These are phyloP conservation scores for Stomatorhinus ivindoensis DNA, from an alignment of 2,113 vertebrate species.

Conservation along the genomic window DNA sequence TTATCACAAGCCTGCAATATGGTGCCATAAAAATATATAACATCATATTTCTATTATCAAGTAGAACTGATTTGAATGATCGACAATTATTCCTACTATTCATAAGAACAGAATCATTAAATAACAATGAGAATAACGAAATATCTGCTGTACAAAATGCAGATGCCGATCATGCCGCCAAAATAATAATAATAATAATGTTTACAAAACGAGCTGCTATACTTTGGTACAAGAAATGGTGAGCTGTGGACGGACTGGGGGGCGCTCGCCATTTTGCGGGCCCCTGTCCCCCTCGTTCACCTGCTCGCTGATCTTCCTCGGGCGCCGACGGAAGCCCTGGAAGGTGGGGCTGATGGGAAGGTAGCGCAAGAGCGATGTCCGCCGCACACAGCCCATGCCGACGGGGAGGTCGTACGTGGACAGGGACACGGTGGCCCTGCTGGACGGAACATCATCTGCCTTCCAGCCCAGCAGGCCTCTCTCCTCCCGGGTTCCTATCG, in stretches of 20 bases:
- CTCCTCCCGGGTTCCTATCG: slow-evolving; percentile 71
- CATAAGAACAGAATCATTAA: neutral
- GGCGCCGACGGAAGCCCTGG: slow-evolving; percentile 61
- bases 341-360: slow-evolving; percentile 84
- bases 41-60: neutral
- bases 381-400: slow-evolving; percentile 70
- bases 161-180: neutral
- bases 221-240: slow-evolving; percentile 58
- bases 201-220: slow-evolving; percentile 24
- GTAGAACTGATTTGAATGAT: neutral
- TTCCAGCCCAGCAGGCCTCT: slow-evolving; percentile 80
- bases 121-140: neutral
- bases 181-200: neutral
- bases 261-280: slow-evolving; percentile 22
- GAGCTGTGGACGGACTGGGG: neutral
- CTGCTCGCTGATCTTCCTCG: neutral
- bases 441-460: slow-evolving; percentile 58
- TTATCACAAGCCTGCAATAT: neutral
- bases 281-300: neutral
- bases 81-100: neutral
- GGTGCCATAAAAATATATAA: neutral
- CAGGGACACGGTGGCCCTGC: slow-evolving; percentile 42
- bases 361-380: slow-evolving; percentile 53
- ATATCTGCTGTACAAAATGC: neutral
- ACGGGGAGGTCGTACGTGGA: slow-evolving; percentile 80